A percentile compares a stretch with the other conserved stretches of the same genome.
phyloP scores from a whole-genome alignment of 2,113 vertebrate genomes.

The Jaculus jaculus region DNA sequence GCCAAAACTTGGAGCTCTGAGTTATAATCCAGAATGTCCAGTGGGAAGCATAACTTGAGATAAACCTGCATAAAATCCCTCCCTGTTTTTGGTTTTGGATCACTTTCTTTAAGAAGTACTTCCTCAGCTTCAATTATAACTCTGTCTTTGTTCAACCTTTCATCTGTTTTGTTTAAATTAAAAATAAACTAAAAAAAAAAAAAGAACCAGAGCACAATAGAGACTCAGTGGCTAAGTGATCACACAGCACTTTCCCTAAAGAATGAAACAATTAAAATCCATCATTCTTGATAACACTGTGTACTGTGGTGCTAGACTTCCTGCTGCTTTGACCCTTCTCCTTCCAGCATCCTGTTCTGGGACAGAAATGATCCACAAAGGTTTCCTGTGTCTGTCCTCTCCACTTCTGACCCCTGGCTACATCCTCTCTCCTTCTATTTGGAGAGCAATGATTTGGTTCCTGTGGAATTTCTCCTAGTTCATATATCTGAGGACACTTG shows the following conservation, averaged over 20 bases:
- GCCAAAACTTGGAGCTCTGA: neutral
- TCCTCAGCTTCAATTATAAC: neutral
- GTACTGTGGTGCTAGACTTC: slow-evolving; percentile 66
- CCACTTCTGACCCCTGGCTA: slow-evolving; percentile 64
- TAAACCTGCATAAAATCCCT: neutral
- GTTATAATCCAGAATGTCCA: slow-evolving; percentile 1
- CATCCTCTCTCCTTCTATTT: slow-evolving; percentile 68
- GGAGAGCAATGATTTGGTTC: slow-evolving; percentile 46
- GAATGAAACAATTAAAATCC: slow-evolving; percentile 66
- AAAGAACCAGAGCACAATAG: slow-evolving; percentile 64
- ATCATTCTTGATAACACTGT: slow-evolving; percentile 39
- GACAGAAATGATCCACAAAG: slow-evolving; percentile 69
- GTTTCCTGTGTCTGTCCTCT: slow-evolving; percentile 57
- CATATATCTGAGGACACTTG: neutral
- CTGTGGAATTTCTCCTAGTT: slow-evolving; percentile 49
- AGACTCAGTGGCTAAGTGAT: slow-evolving; percentile 46
- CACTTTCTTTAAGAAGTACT: slow-evolving; percentile 9
- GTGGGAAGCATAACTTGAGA: neutral
- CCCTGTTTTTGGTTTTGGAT: neutral
- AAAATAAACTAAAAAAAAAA: slow-evolving; percentile 65
- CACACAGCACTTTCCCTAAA: slow-evolving; percentile 36
- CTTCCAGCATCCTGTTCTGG: slow-evolving; percentile 70
- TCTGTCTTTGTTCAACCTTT: slow-evolving; percentile 55
- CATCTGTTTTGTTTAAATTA: slow-evolving; percentile 69
- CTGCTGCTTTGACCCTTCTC: slow-evolving; percentile 46